These are phyloP conservation scores for Thermophis baileyi DNA, from an alignment of 2,113 vertebrate genomes.

Conservation along the genomic window DNA sequence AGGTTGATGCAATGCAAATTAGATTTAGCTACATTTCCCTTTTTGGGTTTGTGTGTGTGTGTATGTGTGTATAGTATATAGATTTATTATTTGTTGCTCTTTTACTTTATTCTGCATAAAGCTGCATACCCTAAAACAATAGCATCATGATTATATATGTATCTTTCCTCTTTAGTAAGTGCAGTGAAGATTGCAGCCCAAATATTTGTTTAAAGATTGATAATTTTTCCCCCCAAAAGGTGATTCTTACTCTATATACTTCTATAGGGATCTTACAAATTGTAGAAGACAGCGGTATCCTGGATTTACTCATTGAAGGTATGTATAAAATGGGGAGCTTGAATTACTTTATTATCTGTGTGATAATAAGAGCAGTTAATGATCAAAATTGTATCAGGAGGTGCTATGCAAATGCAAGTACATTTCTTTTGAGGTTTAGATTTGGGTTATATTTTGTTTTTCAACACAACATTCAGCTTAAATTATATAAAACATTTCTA, in stretches of 20 bases:
- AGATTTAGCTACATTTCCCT: not conserved
- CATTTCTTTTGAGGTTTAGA: not conserved
- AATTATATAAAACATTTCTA: not conserved
- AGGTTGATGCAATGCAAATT: not conserved
- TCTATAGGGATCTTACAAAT: slow-evolving; percentile 77
- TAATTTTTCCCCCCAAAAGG: not conserved
- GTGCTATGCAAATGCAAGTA: not conserved
- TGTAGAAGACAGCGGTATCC: slow-evolving; percentile 70
- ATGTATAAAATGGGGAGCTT: slow-evolving; percentile 40
- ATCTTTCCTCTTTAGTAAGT: not conserved
- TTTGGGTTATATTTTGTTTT: not conserved
- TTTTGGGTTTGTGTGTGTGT: too few species aligned
- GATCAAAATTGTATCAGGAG: not conserved
- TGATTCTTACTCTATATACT: slow-evolving; percentile 10
- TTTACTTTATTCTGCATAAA: not conserved
- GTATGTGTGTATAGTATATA: not conserved
- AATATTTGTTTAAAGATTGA: not conserved
- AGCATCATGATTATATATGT: not conserved
- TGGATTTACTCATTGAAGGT: slow-evolving; percentile 83
- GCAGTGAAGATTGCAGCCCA: not conserved
- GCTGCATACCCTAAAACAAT: not conserved
- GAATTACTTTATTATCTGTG: not conserved
- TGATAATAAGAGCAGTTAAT: not conserved
- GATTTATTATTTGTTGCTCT: not conserved
- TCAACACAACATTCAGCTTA: not conserved